Conservation (phyloP, 2,888 invertebrate genomes). For the Elmis aenea region DNA sequence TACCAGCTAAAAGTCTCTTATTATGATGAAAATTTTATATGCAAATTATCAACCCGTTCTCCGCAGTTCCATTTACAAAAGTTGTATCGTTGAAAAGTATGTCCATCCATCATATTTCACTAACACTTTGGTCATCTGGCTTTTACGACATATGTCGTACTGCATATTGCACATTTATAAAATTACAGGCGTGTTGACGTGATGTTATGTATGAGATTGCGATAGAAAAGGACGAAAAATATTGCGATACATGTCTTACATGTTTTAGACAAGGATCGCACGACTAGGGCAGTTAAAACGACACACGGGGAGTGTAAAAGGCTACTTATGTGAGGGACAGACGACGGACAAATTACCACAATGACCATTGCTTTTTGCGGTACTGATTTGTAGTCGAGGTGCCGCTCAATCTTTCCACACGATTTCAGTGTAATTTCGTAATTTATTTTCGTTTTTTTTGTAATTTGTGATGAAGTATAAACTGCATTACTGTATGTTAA, state of each 20-base stretch:
- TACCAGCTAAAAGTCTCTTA: too few relatives aligned
- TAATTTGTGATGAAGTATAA: too few relatives aligned
- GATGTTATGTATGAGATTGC: constrained; percentile 2
- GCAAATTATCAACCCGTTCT: too few relatives aligned
- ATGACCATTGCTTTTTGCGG: constrained; percentile 19
- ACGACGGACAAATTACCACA: constrained; percentile 21
- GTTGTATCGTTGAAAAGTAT: too few relatives aligned
- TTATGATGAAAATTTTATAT: too few relatives aligned
- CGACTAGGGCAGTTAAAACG: constrained; percentile 9
- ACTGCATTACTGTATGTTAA: too few relatives aligned
- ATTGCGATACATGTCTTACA: not conserved
- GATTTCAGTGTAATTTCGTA: constrained; percentile 6
- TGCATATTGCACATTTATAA: constrained; percentile 1
- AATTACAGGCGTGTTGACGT: constrained; percentile 3
- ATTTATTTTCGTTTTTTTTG: constrained; percentile 2
- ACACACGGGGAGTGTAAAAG: constrained; percentile 17
- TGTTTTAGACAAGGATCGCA: not conserved
- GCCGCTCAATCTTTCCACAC: constrained; percentile 8
- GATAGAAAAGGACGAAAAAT: constrained; percentile 1
- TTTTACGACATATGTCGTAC: too few relatives aligned
- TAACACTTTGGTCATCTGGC: too few relatives aligned
- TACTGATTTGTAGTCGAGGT: constrained; percentile 19
- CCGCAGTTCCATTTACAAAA: too few relatives aligned
- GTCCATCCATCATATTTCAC: too few relatives aligned
- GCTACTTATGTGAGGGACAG: constrained; percentile 22